phyloP scores from a whole-genome alignment of 2,797 vertebrate species.

The Sparus aurata region DNA sequence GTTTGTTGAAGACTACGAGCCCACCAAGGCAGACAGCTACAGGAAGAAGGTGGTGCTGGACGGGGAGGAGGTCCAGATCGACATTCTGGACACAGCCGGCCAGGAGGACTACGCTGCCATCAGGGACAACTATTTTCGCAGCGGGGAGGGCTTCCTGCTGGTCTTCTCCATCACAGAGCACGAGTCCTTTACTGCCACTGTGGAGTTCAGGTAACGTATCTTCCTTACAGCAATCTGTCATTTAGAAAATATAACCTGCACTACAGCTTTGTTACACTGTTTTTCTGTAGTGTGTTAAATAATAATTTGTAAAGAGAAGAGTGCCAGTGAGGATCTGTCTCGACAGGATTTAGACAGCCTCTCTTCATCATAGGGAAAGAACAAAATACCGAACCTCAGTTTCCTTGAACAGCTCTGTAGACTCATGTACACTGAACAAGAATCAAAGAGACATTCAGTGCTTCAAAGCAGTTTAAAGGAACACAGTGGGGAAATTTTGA shows the following conservation, averaged over 20 bases:
- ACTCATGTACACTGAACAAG: background rate
- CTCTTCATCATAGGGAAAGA: background rate
- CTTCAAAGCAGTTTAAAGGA: background rate
- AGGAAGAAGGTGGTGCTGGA: slow-evolving; percentile 98
- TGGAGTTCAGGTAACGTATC: slow-evolving; percentile 91
- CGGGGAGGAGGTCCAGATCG: slow-evolving; percentile 98
- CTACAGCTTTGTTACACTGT: background rate
- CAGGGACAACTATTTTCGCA: slow-evolving; percentile 98
- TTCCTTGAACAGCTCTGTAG: slow-evolving; percentile 9
- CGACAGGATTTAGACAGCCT: slow-evolving; percentile 23
- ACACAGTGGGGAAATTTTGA: background rate
- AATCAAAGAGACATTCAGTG: background rate
- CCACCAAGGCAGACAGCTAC: slow-evolving; percentile 99
- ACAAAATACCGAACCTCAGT: slow-evolving; percentile 15
- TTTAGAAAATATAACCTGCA: slow-evolving; percentile 2
- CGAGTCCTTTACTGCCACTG: slow-evolving; percentile 95
- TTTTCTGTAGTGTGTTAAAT: background rate
- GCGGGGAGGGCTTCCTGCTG: slow-evolving; percentile 96
- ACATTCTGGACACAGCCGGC: slow-evolving; percentile 98
- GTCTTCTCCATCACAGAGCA: slow-evolving; percentile 98
- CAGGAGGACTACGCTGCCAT: slow-evolving; percentile 99
- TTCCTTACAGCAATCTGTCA: background rate
- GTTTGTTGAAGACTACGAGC: slow-evolving; percentile 99
- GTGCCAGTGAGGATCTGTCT: slow-evolving; percentile 4
- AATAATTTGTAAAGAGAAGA: background rate